Conservation (phyloP, 1,140 invertebrate species). For the Bombus consobrinus region DNA sequence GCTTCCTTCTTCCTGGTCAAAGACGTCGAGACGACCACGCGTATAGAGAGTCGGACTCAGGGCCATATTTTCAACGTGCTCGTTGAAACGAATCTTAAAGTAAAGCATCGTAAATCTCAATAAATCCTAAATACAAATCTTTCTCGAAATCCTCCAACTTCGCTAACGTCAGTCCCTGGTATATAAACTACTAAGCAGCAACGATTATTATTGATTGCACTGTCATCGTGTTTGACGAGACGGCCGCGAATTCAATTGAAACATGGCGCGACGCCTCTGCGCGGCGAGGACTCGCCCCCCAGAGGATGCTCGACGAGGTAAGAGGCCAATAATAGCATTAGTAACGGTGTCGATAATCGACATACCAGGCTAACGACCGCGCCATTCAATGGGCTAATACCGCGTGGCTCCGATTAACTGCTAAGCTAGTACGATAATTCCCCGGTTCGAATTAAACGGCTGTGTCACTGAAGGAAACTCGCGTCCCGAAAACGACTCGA, state of each 20-base stretch:
- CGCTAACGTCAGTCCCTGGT: background rate
- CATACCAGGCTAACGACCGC: constrained; percentile 19
- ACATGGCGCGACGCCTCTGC: background rate
- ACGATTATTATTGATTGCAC: background rate
- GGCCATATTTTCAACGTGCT: too few relatives aligned
- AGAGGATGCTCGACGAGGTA: constrained; percentile 13
- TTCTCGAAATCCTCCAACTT: too few relatives aligned
- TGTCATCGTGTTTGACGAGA: constrained; percentile 7
- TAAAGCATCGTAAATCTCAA: too few relatives aligned
- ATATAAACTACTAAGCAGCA: background rate
- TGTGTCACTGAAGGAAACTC: background rate
- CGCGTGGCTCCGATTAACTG: background rate
- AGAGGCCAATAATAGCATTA: constrained; percentile 41
- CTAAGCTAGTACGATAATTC: background rate
- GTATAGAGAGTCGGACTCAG: too few relatives aligned
- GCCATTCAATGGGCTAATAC: constrained; percentile 17
- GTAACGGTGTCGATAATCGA: constrained; percentile 42
- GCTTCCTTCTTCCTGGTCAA: too few relatives aligned
- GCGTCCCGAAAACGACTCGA: constrained; percentile 16
- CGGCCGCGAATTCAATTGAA: background rate
- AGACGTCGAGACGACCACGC: too few relatives aligned
- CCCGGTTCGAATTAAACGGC: constrained; percentile 2
- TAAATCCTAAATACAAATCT: too few relatives aligned
- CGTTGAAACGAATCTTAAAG: too few relatives aligned
- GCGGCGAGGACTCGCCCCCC: background rate